These are phyloP conservation scores for Dynastes tityus DNA, from an alignment of 2,888 invertebrate species.

Conservation along the genomic window DNA sequence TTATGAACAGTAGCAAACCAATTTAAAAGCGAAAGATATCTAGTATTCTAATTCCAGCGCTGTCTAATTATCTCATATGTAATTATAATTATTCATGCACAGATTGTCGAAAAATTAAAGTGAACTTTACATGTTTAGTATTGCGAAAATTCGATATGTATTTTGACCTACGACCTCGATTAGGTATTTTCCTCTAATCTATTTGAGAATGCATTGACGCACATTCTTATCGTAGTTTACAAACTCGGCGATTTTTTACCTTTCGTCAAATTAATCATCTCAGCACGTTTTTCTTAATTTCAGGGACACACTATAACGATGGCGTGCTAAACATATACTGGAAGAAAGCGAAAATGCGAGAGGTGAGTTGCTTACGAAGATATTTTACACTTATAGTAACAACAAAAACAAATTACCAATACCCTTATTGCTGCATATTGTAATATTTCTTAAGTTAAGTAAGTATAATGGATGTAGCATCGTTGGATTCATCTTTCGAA, in stretches of 20 bases:
- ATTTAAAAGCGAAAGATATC: neutral
- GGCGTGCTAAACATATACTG: constrained; percentile 46
- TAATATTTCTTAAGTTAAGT: too few relatives aligned
- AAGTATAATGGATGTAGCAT: too few relatives aligned
- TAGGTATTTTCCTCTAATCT: constrained; percentile 7
- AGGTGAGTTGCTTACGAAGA: constrained; percentile 60
- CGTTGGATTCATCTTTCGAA: too few relatives aligned
- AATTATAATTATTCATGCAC: too few relatives aligned
- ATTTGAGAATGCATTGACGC: constrained; percentile 16
- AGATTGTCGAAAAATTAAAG: neutral
- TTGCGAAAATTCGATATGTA: constrained; percentile 17
- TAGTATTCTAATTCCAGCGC: too few relatives aligned
- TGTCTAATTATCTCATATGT: too few relatives aligned
- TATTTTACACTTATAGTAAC: neutral
- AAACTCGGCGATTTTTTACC: neutral
- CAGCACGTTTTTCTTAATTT: constrained; percentile 57
- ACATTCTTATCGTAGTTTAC: constrained; percentile 21
- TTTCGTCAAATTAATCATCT: neutral
- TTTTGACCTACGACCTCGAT: constrained; percentile 3
- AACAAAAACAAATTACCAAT: too few relatives aligned
- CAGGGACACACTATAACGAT: constrained; percentile 60
- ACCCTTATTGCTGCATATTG: too few relatives aligned
- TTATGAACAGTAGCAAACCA: too few relatives aligned
- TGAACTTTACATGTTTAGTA: neutral
- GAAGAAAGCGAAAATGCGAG: constrained; percentile 63